These are phyloP conservation scores for Sternarchorhynchus goeldii DNA, from an alignment of 2,797 vertebrate species.

Conservation along the genomic window DNA sequence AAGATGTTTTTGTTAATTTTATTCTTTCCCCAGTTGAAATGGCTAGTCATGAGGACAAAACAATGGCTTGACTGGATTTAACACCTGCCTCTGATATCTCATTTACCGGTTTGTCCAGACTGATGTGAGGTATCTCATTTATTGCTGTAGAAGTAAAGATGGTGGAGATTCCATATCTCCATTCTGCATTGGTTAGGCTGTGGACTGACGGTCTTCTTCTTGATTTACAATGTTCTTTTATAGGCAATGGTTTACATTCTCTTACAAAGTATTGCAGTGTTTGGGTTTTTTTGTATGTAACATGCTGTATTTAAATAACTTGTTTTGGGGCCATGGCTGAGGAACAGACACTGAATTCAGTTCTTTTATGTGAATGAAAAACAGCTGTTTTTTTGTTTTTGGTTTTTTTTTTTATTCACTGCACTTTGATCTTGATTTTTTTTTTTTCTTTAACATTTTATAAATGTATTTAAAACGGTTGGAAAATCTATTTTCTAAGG, in stretches of 20 bases:
- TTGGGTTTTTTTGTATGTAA: not conserved
- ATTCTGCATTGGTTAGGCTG: not conserved
- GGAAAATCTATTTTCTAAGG: slow-evolving; percentile 54
- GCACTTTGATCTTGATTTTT: slow-evolving; percentile 49
- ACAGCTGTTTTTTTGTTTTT: slow-evolving; percentile 28
- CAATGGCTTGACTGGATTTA: not conserved
- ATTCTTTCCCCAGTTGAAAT: slow-evolving; percentile 4
- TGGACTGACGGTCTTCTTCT: not conserved
- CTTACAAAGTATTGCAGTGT: not conserved
- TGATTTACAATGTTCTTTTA: not conserved
- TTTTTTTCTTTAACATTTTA: slow-evolving; percentile 52
- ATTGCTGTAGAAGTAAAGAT: not conserved
- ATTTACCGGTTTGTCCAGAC: slow-evolving; percentile 1
- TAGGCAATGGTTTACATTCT: slow-evolving; percentile 16
- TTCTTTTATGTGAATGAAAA: slow-evolving; percentile 13
- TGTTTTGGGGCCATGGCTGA: slow-evolving; percentile 5
- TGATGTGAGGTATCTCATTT: not conserved
- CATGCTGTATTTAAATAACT: slow-evolving; percentile 11
- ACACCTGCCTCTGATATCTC: not conserved
- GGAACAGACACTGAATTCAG: slow-evolving; percentile 5
- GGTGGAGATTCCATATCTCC: not conserved
- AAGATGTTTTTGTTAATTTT: slow-evolving; percentile 4
- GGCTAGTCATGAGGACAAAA: not conserved
- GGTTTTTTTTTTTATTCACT: slow-evolving; percentile 32
- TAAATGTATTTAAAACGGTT: slow-evolving; percentile 57